Percentiles rank a stretch among this genome's conserved stretches.
Conservation (phyloP, 2,797 vertebrate species). For the Crax fasciolata region DNA sequence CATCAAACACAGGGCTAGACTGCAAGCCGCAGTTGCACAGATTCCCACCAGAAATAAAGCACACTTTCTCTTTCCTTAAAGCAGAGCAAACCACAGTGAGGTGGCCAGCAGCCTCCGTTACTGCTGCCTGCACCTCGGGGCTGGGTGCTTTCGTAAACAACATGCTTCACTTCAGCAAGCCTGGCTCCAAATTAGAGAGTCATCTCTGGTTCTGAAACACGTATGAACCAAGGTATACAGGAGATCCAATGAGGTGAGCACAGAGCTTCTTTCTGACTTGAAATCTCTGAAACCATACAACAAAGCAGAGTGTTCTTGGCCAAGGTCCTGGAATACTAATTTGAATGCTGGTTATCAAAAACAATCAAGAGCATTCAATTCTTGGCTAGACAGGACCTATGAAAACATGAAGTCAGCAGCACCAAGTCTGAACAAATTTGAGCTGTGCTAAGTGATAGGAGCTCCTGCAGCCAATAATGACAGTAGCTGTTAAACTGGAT, state of each 20-base stretch:
- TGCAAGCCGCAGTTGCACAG: not conserved
- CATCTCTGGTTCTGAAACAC: not conserved
- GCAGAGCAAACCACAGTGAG: not conserved
- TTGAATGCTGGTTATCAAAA: not conserved
- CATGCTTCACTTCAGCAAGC: not conserved
- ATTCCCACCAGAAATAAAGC: not conserved
- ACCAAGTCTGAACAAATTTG: not conserved
- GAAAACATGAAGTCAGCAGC: not conserved
- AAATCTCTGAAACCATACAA: not conserved
- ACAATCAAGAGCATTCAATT: not conserved
- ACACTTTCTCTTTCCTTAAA: not conserved
- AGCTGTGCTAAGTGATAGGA: not conserved
- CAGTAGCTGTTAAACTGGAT: not conserved
- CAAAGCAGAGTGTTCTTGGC: not conserved
- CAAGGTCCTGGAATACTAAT: not conserved
- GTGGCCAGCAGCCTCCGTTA: not conserved
- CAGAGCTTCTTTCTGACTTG: not conserved
- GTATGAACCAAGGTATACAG: fast-evolving
- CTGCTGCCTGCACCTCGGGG: not conserved
- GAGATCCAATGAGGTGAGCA: fast-evolving
- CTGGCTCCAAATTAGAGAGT: not conserved
- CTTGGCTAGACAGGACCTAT: not conserved
- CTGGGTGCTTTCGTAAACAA: not conserved
- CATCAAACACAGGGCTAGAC: not conserved
- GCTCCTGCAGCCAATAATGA: not conserved